phyloP scores from a whole-genome alignment of 2,113 vertebrate species.

The Lagopus muta region DNA sequence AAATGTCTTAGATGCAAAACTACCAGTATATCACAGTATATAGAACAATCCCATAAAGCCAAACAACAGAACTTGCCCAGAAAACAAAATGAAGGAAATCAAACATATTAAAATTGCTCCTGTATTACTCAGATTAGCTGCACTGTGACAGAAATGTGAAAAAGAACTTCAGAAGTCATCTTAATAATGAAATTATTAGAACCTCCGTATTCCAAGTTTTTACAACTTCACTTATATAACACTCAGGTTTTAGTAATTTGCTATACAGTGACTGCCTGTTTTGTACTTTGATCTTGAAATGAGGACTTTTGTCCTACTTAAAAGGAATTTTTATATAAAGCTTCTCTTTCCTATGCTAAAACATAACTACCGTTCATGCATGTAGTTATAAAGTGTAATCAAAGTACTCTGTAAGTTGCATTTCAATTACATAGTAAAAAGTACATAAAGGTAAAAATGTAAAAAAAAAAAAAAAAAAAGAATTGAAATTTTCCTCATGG shows the following conservation, averaged over 20 bases:
- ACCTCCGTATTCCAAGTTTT: background rate
- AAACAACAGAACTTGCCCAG: background rate
- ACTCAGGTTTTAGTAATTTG: background rate
- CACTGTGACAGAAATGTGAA: background rate
- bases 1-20: background rate
- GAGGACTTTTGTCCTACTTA: background rate
- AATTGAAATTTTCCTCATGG: background rate
- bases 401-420: background rate
- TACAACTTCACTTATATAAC: background rate
- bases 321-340: background rate
- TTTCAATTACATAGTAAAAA: background rate
- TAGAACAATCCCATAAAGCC: background rate
- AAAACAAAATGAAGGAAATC: background rate
- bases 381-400: background rate
- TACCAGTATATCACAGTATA: background rate
- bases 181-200: background rate
- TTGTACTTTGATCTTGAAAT: background rate
- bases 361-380: background rate
- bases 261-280: background rate
- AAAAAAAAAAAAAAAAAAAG: background rate
- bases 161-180: background rate
- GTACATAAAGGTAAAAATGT: background rate
- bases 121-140: background rate
- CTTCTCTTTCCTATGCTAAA: background rate
- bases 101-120: background rate